phyloP scores from a whole-genome alignment of 2,113 vertebrate species.

The Coreoperca whiteheadi region DNA sequence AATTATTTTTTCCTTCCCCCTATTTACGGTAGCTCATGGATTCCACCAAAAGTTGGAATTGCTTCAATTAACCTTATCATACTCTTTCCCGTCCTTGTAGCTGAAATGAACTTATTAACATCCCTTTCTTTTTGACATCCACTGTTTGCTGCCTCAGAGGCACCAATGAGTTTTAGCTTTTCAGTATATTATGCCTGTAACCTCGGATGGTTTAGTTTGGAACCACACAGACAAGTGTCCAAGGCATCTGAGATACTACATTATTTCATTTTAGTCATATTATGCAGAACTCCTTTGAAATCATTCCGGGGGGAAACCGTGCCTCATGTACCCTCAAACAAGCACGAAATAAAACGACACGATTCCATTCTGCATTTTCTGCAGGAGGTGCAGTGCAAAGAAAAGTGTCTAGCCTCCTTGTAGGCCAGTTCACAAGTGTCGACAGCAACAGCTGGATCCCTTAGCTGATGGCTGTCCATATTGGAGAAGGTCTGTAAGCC shows the following conservation, averaged over 20 bases:
- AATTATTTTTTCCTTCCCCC: constrained; percentile 64
- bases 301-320: neutral
- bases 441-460: neutral
- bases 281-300: constrained; percentile 31
- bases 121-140: constrained; percentile 4
- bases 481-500: neutral
- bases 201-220: neutral
- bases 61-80: constrained; percentile 68
- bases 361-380: too few relatives aligned
- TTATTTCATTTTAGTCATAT: neutral
- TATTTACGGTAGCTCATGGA: constrained; percentile 15
- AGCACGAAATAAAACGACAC: constrained; percentile 9
- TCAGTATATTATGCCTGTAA: too few relatives aligned
- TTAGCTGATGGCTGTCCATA: neutral
- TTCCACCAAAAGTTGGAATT: constrained; percentile 54
- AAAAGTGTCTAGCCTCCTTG: neutral
- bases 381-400: neutral
- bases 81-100: constrained; percentile 35
- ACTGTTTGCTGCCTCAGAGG: neutral
- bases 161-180: neutral
- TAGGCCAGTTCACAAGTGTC: neutral
- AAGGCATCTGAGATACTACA: neutral
- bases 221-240: neutral
- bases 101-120: constrained; percentile 33
- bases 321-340: constrained; percentile 20